Evolutionary conservation across 2,113 vertebrate species (phyloP).

Genomic region (Grammomys dolichurus): DNA sequence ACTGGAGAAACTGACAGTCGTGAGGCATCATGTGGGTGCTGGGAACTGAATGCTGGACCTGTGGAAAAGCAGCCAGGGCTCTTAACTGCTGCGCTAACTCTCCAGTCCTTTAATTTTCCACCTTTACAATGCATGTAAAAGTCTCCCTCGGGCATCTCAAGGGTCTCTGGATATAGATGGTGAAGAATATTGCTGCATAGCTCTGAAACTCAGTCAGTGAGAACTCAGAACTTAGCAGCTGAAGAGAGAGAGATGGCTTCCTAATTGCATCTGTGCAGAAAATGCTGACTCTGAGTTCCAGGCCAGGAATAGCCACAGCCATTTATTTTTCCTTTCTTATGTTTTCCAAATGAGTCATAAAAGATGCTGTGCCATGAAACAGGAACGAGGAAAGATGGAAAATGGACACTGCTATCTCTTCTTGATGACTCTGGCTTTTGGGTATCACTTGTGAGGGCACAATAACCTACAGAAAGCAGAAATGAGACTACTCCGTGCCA

Average conservation of each 20-base stretch:
- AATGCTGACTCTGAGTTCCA: conserved; percentile 65
- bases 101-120: neutral
- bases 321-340: conserved; percentile 39
- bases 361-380: conserved; percentile 55
- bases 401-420: conserved; percentile 46
- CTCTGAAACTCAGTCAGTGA: conserved; percentile 47
- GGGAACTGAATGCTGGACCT: neutral
- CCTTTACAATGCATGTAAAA: conserved; percentile 24
- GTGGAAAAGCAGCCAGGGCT: neutral
- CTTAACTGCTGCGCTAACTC: neutral
- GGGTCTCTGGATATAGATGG: conserved; percentile 33
- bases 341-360: conserved; percentile 77
- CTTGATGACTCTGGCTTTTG: conserved; percentile 52
- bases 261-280: conserved; percentile 66
- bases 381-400: conserved; percentile 50
- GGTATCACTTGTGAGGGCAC: conserved; percentile 39
- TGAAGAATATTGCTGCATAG: neutral
- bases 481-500: conserved; percentile 4
- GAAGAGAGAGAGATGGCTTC: conserved; percentile 69
- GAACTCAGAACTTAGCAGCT: conserved; percentile 57
- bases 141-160: neutral
- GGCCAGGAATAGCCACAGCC: conserved; percentile 67
- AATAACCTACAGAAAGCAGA: conserved; percentile 23
- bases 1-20: neutral
- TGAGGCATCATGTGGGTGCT: neutral